A percentile compares a stretch with the other conserved stretches of the same genome.
These are phyloP conservation scores for Plutella xylostella DNA, from an alignment of 2,888 invertebrate genomes.

Conservation along the genomic window DNA sequence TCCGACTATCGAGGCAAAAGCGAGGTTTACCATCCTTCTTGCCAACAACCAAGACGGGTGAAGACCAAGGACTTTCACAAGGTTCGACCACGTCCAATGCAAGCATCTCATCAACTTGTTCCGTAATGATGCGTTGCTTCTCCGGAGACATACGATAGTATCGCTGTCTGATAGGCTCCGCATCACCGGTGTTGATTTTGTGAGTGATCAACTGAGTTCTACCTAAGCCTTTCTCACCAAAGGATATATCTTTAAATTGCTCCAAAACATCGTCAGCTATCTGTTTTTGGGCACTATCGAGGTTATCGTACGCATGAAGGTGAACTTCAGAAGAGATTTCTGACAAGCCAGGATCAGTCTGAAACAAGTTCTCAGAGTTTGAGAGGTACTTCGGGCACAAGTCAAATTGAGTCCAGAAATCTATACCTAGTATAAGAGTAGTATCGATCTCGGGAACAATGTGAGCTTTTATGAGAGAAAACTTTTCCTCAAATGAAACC, in stretches of 20 bases:
- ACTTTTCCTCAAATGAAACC: conserved; percentile 12
- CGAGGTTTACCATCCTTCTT: conserved; percentile 15
- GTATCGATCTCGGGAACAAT: conserved; percentile 13
- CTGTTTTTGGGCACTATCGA: conserved; percentile 6
- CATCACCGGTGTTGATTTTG: conserved; percentile 20
- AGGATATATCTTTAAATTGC: conserved; percentile 15
- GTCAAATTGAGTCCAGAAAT: conserved; percentile 17
- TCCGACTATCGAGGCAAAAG: conserved; percentile 19
- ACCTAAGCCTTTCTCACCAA: conserved; percentile 16
- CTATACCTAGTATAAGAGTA: conserved; percentile 17
- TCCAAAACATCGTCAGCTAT: conserved; percentile 12
- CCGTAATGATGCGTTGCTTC: conserved; percentile 12
- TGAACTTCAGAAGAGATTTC: neutral
- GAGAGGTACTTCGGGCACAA: conserved; percentile 12
- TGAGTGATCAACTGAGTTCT: conserved; percentile 19
- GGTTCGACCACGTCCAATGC: conserved; percentile 3
- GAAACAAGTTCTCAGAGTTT: neutral
- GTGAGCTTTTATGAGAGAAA: conserved; percentile 13
- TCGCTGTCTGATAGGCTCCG: conserved; percentile 19
- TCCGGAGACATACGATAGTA: conserved; percentile 18
- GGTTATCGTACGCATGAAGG: conserved; percentile 7
- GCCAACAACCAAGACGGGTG: conserved; percentile 14
- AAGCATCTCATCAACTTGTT: neutral
- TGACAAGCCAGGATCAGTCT: neutral
- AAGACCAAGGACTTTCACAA: conserved; percentile 20